phyloP scores from a whole-genome alignment of 2,888 invertebrate species.

The Melipona bicolor region DNA sequence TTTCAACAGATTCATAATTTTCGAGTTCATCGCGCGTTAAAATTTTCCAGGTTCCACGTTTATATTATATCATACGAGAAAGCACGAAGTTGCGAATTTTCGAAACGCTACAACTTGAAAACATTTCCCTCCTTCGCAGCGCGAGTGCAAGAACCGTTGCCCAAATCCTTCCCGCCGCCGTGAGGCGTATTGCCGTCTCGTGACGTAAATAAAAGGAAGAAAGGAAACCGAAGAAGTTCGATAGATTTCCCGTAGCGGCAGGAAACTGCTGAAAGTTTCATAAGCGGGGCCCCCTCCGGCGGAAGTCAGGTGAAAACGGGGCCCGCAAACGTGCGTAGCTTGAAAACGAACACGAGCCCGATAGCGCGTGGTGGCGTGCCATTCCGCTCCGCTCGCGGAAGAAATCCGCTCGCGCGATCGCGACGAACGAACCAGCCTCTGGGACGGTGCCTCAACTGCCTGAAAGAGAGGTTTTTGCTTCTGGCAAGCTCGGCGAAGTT shows the following conservation, averaged over 20 bases:
- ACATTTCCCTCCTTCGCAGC: too few species aligned
- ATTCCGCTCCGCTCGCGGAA: slow-evolving; percentile 10
- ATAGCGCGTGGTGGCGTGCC: slow-evolving; percentile 32
- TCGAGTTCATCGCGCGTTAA: too few species aligned
- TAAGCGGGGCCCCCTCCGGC: slow-evolving; percentile 64
- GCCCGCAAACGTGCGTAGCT: slow-evolving; percentile 68
- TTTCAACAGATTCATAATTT: too few species aligned
- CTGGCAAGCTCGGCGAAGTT: slow-evolving; percentile 44
- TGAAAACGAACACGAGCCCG: slow-evolving; percentile 65
- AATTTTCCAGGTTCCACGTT: too few species aligned
- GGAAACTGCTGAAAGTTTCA: slow-evolving; percentile 62
- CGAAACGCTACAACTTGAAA: too few species aligned
- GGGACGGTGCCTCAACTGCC: neutral
- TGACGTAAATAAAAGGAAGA: neutral
- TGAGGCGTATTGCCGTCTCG: neutral
- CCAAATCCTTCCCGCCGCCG: neutral
- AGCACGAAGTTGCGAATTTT: too few species aligned
- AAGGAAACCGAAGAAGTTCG: slow-evolving; percentile 38
- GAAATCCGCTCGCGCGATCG: slow-evolving; percentile 26
- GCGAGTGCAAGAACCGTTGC: too few species aligned
- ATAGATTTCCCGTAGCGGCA: slow-evolving; percentile 49
- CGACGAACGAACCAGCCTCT: slow-evolving; percentile 12
- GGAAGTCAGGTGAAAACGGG: slow-evolving; percentile 72
- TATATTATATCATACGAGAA: too few species aligned
- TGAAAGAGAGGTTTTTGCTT: slow-evolving; percentile 29